Evolutionary conservation across 2,797 vertebrate genomes (phyloP).

Genomic region (Pagetopsis macropterus): DNA sequence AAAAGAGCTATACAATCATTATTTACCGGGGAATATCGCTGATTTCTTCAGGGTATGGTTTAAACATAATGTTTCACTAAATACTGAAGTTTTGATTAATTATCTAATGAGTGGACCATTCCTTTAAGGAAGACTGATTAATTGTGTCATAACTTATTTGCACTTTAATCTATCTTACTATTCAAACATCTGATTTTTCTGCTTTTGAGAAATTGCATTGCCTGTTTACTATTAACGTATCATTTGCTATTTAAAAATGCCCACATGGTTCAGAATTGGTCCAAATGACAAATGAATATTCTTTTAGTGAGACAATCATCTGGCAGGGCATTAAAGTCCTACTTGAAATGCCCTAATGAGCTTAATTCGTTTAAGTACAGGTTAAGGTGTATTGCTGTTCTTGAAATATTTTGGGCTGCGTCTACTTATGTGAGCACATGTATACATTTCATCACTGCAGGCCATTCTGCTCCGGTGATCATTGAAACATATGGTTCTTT

Average conservation of each 20-base stretch:
- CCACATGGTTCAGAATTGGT: constrained; percentile 43
- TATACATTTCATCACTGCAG: constrained; percentile 47
- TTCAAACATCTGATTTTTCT: constrained; percentile 22
- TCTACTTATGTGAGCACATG: background rate
- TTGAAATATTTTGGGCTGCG: constrained; percentile 33
- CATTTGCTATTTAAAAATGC: constrained; percentile 27
- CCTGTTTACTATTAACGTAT: constrained; percentile 55
- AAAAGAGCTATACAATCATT: no score
- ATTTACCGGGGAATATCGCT: no score
- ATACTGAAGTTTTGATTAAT: no score
- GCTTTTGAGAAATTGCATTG: constrained; percentile 28
- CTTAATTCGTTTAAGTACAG: constrained; percentile 38
- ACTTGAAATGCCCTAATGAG: constrained; percentile 49
- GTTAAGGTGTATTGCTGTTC: constrained; percentile 39
- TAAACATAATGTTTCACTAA: no score
- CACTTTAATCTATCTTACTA: constrained; percentile 23
- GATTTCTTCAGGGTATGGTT: no score
- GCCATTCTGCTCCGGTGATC: constrained; percentile 42
- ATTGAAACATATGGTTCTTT: constrained; percentile 45
- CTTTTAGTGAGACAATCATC: constrained; percentile 34
- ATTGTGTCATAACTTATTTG: constrained; percentile 1
- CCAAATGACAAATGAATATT: constrained; percentile 38
- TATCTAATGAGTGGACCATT: no score
- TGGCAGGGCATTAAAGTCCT: constrained; percentile 47
- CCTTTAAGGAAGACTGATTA: background rate